Base-by-base conservation (phyloP, 2,797 vertebrate genomes). In the Astyanax mexicanus region DNA sequence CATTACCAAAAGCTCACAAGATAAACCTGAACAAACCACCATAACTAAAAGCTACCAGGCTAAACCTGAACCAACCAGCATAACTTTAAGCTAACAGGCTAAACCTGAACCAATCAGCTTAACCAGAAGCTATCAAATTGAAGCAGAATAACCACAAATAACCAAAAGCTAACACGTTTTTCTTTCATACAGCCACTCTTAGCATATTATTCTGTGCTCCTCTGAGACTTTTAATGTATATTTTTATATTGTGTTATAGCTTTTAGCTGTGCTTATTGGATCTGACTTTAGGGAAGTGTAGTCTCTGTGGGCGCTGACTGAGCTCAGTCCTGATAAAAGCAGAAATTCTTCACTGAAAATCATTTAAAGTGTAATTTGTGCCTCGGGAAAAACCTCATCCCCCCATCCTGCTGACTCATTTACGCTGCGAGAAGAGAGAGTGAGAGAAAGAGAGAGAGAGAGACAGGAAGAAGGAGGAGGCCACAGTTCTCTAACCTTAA, bases 321-420 rank as follows among this genome's bases (percentile, higher is more conserved):
- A 68, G 6, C 29, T 27, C 23, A 19, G 32, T 37, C 62, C 47
- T 67, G 40, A 42, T 60, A 52, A 32, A 75, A 67, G 37, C 21
- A 10, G 65, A 4, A 68, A 51, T 51, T 52, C 45, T 69, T 67
- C 37, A 29, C 45, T 44, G 45, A 42, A 62, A 40, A 62, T 6
- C 25, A 76, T 44, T 76, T 77, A 52, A 57, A 57, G 60, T 72
- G 21, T 66, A 71, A 71, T 65, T 47, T 77, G 60, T 66, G 66
- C 51, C 60, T 54, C 11, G 75, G 58, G 49, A 57, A 57, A n/a
- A 13, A n/a, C n/a, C n/a, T n/a, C 15, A 1, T 38, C 29, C 32
- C 37, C 45, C 37, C 57, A 62, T 37, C 66, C 67, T 35, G 25
- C 57, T 72, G 69, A 35, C 44, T 61, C 57, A 32, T 32, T 72